These are phyloP conservation scores for Pseudomyrmex sp. DNA, from an alignment of 1,140 invertebrate species.

Conservation along the genomic window DNA sequence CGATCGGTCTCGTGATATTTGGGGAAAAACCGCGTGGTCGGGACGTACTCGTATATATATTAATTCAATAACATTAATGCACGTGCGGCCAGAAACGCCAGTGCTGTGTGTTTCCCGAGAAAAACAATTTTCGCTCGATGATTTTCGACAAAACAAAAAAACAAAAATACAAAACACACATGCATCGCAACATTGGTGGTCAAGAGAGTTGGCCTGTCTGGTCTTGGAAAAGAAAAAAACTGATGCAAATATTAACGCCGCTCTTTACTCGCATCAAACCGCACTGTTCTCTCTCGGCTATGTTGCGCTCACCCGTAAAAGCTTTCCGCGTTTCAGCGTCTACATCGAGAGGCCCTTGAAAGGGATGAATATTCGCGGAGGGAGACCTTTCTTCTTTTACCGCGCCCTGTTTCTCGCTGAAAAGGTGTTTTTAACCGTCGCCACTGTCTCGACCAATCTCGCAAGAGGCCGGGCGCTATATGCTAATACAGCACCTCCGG, in stretches of 20 bases:
- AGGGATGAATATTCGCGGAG: constrained; percentile 6
- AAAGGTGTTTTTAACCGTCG: constrained; percentile 48
- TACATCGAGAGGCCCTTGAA: constrained; percentile 11
- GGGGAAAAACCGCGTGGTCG: background rate
- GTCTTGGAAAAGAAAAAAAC: background rate
- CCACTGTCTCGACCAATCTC: constrained; percentile 38
- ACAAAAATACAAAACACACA: background rate
- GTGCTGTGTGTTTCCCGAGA: background rate
- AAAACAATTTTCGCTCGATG: background rate
- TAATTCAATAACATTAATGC: background rate
- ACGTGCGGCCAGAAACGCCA: background rate
- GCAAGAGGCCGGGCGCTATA: constrained; percentile 14
- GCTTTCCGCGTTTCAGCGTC: background rate
- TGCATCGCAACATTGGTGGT: too few species aligned
- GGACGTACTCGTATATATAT: too few species aligned
- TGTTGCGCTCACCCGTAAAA: constrained; percentile 6
- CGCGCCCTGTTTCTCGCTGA: background rate
- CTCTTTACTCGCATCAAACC: background rate
- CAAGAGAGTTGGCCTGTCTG: background rate
- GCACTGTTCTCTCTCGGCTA: background rate
- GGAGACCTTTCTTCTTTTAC: constrained; percentile 2
- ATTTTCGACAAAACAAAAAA: background rate
- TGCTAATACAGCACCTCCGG: constrained; percentile 42
- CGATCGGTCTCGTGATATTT: too few species aligned
- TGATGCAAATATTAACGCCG: constrained; percentile 27